Base-by-base conservation (phyloP, 2,888 invertebrate species). In the Polyommatus icarus region DNA sequence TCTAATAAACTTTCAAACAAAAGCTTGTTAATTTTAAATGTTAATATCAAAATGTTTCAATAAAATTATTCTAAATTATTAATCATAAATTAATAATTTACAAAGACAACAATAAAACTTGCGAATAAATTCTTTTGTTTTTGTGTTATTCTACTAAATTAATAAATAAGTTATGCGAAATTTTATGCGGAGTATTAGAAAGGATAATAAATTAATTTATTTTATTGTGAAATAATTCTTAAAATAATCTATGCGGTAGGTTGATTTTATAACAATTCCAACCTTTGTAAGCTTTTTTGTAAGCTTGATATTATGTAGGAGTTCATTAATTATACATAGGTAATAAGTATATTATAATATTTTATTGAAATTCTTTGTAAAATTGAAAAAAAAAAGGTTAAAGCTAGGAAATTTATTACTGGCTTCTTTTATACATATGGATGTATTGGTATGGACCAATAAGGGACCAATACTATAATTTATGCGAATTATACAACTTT, bases 181-280 rank as follows among this genome's bases (percentile, higher is more conserved):
- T 29, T 67, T 20, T 29, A 29, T 29, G 67, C 29, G 29, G 4
- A 67, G 15, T 29, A 15, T 29, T 29, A 29, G 12, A 67, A 67
- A 67, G 4, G 29, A 67, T 24, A 15, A 67, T 67, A 67, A 67
- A 67, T 29, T 15, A 29, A 67, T 67, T 59, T 24, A 67, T 67
- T 67, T 67, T 67, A 67, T 67, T 67, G 67, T 29, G 24, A 29
- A 24, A 12, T 29, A 5, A 67, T 29, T 29, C 1, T 54, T 24
- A 24, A 61, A 61, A 5, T 29, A 67, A 67, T 67, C 12, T 67
- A 67, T 67, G 67, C 15, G 67, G 67, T 67, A 67, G 67, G 67
- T 67, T 67, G 67, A 29, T 15, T 29, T 29, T 20, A 67, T 29
- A 15, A 67, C 15, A 29, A 67, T 29, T 12, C 15, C 12, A 61